Evolutionary conservation across 53 echinoderm and acorn worm genomes (phyloP).

Genomic region (Holothuria scabra): DNA sequence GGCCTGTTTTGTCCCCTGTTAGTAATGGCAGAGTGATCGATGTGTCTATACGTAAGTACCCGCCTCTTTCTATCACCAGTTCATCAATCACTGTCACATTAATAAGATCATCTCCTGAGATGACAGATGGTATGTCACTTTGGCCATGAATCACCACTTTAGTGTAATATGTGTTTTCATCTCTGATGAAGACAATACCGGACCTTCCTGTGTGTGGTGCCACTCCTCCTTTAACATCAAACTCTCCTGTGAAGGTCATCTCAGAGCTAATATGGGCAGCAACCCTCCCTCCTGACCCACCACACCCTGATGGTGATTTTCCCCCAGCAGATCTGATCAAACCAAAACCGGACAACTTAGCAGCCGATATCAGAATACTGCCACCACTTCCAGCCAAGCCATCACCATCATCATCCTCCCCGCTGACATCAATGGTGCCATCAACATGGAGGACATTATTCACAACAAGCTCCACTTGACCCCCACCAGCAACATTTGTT

Average conservation of each 20-base stretch:
- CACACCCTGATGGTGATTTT: slow-evolving; percentile 51
- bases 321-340: slow-evolving; percentile 68
- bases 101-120: slow-evolving; percentile 44
- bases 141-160: slow-evolving; percentile 61
- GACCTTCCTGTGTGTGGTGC: slow-evolving; percentile 59
- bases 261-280: slow-evolving; percentile 53
- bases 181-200: slow-evolving; percentile 58
- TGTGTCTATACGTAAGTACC: slow-evolving; percentile 53
- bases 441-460: slow-evolving; percentile 53
- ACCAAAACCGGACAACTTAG: slow-evolving; percentile 70
- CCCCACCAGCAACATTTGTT: slow-evolving; percentile 64
- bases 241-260: slow-evolving; percentile 49
- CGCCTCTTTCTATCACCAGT: slow-evolving; percentile 56
- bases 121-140: slow-evolving; percentile 52
- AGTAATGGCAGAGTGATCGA: slow-evolving; percentile 50
- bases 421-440: slow-evolving; percentile 73
- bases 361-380: slow-evolving; percentile 72
- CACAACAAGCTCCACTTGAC: slow-evolving; percentile 64
- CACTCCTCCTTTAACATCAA: slow-evolving; percentile 61
- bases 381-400: slow-evolving; percentile 86
- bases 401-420: slow-evolving; percentile 48
- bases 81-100: slow-evolving; percentile 51
- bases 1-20: slow-evolving; percentile 71
- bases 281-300: slow-evolving; percentile 85
- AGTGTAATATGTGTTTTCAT: slow-evolving; percentile 32